phyloP scores from a whole-genome alignment of 2,888 invertebrate genomes.

The Dioctria linearis region DNA sequence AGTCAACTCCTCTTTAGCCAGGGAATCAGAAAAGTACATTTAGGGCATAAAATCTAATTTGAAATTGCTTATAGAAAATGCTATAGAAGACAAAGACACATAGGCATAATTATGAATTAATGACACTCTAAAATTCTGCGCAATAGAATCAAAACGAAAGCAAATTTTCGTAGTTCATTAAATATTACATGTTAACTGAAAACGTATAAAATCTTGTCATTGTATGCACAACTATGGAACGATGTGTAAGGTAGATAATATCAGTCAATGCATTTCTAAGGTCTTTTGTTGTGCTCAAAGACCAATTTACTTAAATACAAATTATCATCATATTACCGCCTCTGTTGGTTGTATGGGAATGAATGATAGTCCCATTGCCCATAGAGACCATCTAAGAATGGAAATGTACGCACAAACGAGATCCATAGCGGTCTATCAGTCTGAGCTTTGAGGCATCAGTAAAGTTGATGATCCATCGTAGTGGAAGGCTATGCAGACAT shows the following conservation, averaged over 20 bases:
- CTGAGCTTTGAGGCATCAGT: slow-evolving; percentile 9
- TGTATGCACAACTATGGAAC: not conserved
- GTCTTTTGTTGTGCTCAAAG: slow-evolving; percentile 30
- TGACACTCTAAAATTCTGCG: too few relatives aligned
- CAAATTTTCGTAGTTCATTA: too few relatives aligned
- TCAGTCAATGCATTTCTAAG: not conserved
- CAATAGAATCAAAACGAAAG: too few relatives aligned
- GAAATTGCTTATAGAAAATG: too few relatives aligned
- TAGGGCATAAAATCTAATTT: too few relatives aligned
- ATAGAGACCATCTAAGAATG: slow-evolving; percentile 32
- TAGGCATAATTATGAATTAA: too few relatives aligned
- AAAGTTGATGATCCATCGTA: slow-evolving; percentile 12
- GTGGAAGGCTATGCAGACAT: not conserved
- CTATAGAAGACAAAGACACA: too few relatives aligned
- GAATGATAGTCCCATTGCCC: slow-evolving; percentile 46
- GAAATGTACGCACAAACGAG: not conserved
- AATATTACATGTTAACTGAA: not conserved
- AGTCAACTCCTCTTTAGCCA: too few relatives aligned
- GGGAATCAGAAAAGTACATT: too few relatives aligned
- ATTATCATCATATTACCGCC: slow-evolving; percentile 48
- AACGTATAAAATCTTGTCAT: not conserved
- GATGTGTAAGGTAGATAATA: slow-evolving; percentile 24
- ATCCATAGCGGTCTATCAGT: slow-evolving; percentile 31
- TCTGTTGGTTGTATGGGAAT: slow-evolving; percentile 17
- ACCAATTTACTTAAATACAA: slow-evolving; percentile 44